These are phyloP conservation scores for Rynchops niger DNA, from an alignment of 2,113 vertebrate species.

Conservation along the genomic window DNA sequence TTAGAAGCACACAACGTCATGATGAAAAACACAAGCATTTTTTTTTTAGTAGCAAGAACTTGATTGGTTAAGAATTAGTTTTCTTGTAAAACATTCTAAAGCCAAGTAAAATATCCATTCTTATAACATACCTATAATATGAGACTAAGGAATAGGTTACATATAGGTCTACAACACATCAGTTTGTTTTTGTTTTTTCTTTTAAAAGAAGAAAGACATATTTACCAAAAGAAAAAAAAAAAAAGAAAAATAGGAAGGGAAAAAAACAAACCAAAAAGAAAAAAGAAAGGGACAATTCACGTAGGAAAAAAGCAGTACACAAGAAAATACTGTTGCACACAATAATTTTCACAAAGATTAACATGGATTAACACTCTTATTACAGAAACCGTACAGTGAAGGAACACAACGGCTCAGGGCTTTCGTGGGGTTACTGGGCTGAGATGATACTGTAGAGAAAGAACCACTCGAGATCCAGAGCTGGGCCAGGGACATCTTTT, in stretches of 20 bases:
- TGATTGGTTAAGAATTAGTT: slow-evolving; percentile 93
- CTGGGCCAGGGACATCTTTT: slow-evolving; percentile 45
- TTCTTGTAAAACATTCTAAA: slow-evolving; percentile 97
- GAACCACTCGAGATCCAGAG: slow-evolving; percentile 31
- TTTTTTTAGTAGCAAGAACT: slow-evolving; percentile 92
- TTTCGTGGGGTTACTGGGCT: slow-evolving; percentile 79
- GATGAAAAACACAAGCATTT: slow-evolving; percentile 98
- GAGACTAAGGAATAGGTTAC: slow-evolving; percentile 93
- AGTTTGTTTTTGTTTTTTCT: slow-evolving; percentile 77
- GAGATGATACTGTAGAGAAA: slow-evolving; percentile 77
- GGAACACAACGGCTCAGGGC: slow-evolving; percentile 83
- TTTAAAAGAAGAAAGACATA: slow-evolving; percentile 67
- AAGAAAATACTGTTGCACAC: slow-evolving; percentile 92
- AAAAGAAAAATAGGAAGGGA: background rate
- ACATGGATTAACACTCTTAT: slow-evolving; percentile 88
- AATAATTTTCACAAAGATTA: slow-evolving; percentile 89
- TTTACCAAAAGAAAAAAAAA: slow-evolving; percentile 73
- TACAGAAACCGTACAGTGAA: slow-evolving; percentile 90
- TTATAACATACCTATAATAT: slow-evolving; percentile 97
- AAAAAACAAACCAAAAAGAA: slow-evolving; percentile 72
- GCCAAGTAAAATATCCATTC: slow-evolving; percentile 99
- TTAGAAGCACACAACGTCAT: slow-evolving; percentile 98
- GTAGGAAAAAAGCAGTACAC: slow-evolving; percentile 82
- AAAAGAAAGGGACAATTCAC: slow-evolving; percentile 79
- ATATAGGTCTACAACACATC: slow-evolving; percentile 90